phyloP scores from a whole-genome alignment of 2,797 vertebrate species.

The Rhodeus uyekii region DNA sequence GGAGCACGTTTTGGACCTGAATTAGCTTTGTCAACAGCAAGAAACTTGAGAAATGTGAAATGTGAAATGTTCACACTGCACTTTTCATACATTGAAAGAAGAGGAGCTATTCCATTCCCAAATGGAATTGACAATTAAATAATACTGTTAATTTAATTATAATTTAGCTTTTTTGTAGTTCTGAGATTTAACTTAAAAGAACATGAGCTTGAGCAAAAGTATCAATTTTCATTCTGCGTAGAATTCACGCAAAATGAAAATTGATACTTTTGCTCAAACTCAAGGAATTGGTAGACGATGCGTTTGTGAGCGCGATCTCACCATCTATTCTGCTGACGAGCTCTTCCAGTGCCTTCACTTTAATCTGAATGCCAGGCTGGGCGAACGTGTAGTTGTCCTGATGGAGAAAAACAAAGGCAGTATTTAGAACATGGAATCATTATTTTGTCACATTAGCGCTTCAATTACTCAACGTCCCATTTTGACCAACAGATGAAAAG shows the following conservation, averaged over 20 bases:
- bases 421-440: conserved; percentile 28
- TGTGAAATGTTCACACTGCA: not conserved
- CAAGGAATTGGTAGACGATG: not conserved
- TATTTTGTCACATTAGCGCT: not conserved
- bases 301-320: conserved; percentile 67
- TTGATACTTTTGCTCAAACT: too few relatives aligned
- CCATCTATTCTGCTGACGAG: conserved; percentile 96
- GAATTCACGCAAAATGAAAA: not conserved
- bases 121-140: too few relatives aligned
- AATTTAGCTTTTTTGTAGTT: not conserved
- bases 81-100: not conserved
- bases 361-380: conserved; percentile 97
- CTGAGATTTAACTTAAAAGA: not conserved
- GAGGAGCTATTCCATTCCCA: too few relatives aligned
- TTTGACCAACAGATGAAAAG: not conserved
- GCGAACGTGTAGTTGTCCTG: conserved; percentile 99
- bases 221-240: not conserved
- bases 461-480: not conserved
- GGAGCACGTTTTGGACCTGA: not conserved
- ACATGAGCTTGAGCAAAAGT: not conserved
- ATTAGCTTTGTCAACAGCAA: conserved; percentile 1
- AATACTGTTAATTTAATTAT: not conserved
- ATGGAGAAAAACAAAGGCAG: conserved; percentile 30
- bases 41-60: not conserved
- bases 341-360: conserved; percentile 96